Conservation (phyloP, 2,797 vertebrate species). For the Brachymystax lenok region DNA sequence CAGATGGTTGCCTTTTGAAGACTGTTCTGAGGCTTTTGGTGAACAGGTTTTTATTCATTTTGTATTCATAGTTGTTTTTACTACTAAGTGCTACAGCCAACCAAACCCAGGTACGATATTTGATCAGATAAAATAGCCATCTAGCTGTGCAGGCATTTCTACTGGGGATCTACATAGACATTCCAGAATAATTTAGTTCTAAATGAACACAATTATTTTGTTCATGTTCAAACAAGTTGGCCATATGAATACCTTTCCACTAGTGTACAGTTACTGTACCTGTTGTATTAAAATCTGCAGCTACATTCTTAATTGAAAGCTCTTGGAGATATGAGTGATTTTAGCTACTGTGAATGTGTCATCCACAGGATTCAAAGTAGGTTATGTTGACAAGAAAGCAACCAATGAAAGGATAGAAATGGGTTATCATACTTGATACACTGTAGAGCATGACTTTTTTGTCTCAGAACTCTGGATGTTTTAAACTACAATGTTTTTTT, state of each 20-base stretch:
- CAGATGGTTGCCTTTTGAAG: conserved; percentile 20
- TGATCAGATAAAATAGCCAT: background rate
- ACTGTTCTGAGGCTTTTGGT: conserved; percentile 8
- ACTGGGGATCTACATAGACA: background rate
- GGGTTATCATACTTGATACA: background rate
- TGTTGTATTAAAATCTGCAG: background rate
- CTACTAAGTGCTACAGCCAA: conserved; percentile 1
- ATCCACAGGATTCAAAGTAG: background rate
- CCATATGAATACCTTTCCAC: too few species aligned
- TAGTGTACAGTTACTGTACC: too few species aligned
- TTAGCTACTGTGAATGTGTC: background rate
- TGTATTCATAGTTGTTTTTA: background rate
- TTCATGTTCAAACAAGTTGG: too few species aligned
- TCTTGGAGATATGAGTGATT: background rate
- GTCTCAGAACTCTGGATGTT: background rate
- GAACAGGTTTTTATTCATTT: conserved; percentile 39
- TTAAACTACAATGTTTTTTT: background rate
- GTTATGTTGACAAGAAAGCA: background rate
- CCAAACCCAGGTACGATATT: conserved; percentile 6
- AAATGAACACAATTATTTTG: too few species aligned
- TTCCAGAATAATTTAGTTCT: background rate
- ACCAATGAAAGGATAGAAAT: background rate
- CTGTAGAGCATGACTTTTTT: background rate
- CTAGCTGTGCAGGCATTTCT: background rate
- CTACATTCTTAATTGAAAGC: background rate